Conservation (phyloP, 2,888 invertebrate species). For the Callimorpha dominula region DNA sequence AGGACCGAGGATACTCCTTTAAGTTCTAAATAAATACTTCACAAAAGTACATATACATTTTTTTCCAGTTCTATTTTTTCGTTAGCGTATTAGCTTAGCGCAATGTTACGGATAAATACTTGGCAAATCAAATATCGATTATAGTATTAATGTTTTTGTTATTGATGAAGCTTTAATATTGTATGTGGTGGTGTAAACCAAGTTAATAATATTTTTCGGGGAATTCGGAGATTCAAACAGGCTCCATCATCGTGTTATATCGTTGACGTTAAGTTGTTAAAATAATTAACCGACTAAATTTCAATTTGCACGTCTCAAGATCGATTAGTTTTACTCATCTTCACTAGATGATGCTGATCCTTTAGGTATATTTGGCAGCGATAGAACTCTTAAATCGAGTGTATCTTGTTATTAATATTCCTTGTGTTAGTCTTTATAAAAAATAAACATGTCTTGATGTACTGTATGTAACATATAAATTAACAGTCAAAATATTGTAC, state of each 20-base stretch:
- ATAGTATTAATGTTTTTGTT: background rate
- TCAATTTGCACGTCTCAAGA: background rate
- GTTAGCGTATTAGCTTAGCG: too few species aligned
- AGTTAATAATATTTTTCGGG: background rate
- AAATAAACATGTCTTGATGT: background rate
- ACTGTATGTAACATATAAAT: background rate
- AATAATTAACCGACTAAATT: background rate
- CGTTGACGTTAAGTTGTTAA: background rate
- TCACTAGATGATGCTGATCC: background rate
- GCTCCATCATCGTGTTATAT: background rate
- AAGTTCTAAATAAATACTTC: background rate
- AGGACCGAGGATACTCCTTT: background rate
- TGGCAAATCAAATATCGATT: too few species aligned
- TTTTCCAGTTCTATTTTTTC: too few species aligned
- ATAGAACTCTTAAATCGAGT: background rate
- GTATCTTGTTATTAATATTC: background rate
- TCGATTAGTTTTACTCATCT: background rate
- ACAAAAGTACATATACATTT: background rate
- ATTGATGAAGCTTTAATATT: background rate
- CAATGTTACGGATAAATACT: too few species aligned
- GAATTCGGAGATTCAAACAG: background rate
- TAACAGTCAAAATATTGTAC: background rate
- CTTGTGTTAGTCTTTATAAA: background rate
- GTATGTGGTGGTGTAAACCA: background rate
- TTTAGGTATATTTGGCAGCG: background rate